A percentile compares a stretch with the other conserved stretches of the same genome.
phyloP scores from a whole-genome alignment of 2,113 vertebrate genomes.

The Chloropsis hardwickii region DNA sequence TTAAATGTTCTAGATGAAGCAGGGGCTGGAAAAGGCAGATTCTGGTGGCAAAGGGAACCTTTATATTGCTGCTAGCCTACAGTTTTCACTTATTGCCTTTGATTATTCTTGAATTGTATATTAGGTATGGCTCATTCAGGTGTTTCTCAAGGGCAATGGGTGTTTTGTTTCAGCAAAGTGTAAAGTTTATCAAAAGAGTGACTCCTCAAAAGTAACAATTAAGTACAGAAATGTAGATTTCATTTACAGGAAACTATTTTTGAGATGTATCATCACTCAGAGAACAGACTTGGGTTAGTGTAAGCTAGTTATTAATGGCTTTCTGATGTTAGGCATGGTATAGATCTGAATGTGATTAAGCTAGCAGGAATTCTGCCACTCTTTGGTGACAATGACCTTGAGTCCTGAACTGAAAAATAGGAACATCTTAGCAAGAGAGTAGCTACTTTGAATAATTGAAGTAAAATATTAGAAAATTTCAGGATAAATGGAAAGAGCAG shows the following conservation, averaged over 20 bases:
- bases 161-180: background rate
- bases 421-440: background rate
- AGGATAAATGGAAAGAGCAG: background rate
- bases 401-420: background rate
- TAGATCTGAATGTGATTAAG: conserved; percentile 27
- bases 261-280: background rate
- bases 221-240: conserved; percentile 13
- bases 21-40: background rate
- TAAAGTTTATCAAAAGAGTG: background rate
- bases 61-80: background rate
- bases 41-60: background rate
- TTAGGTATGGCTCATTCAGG: background rate
- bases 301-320: conserved; percentile 36
- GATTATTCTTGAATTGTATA: background rate
- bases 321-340: background rate
- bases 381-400: background rate
- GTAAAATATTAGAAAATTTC: background rate
- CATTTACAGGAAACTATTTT: conserved; percentile 23
- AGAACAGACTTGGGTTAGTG: background rate
- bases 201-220: background rate
- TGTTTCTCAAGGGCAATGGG: background rate
- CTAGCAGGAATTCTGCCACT: conserved; percentile 9
- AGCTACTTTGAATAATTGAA: background rate
- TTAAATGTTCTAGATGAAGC: background rate
- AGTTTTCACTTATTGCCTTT: background rate